Evolutionary conservation across 2,797 vertebrate genomes (phyloP).

Genomic region (Anableps anableps): DNA sequence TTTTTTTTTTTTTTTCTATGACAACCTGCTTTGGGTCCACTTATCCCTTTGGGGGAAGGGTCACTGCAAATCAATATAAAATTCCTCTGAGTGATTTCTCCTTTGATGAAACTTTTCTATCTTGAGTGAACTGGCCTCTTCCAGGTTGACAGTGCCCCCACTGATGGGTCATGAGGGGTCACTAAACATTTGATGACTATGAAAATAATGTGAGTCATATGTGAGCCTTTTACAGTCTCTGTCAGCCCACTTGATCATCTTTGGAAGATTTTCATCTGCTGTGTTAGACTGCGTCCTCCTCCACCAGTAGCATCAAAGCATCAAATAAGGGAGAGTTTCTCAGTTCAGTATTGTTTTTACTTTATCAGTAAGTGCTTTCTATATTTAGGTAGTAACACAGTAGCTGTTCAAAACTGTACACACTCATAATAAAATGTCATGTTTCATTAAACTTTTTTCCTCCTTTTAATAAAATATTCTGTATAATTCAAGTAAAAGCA

Average conservation of each 20-base stretch:
- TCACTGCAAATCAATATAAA: conserved; percentile 19
- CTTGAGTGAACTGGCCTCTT: conserved; percentile 1
- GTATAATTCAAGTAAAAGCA: neutral
- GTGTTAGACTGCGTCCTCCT: neutral
- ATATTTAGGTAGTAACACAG: neutral
- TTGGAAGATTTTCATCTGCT: neutral
- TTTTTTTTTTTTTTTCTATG: neutral
- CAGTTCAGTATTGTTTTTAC: neutral
- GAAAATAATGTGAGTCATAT: conserved; percentile 1
- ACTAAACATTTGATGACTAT: conserved; percentile 3
- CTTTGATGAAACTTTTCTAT: conserved; percentile 19
- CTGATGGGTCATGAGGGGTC: neutral
- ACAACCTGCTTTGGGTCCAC: conserved; percentile 14
- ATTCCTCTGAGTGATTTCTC: conserved; percentile 10
- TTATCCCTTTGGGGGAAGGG: conserved; percentile 6
- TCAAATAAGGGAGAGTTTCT: neutral
- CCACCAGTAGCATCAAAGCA: neutral
- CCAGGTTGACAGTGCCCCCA: neutral
- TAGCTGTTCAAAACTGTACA: neutral
- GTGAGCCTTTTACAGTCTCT: neutral
- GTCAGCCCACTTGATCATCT: conserved; percentile 2
- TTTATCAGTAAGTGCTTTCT: neutral
- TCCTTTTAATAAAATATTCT: neutral
- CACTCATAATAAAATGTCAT: neutral
- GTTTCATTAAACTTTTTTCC: neutral